A percentile compares a stretch with the other conserved stretches of the same genome.
Evolutionary conservation across 2,113 vertebrate genomes (phyloP).

Genomic region (Fukomys damarensis): DNA sequence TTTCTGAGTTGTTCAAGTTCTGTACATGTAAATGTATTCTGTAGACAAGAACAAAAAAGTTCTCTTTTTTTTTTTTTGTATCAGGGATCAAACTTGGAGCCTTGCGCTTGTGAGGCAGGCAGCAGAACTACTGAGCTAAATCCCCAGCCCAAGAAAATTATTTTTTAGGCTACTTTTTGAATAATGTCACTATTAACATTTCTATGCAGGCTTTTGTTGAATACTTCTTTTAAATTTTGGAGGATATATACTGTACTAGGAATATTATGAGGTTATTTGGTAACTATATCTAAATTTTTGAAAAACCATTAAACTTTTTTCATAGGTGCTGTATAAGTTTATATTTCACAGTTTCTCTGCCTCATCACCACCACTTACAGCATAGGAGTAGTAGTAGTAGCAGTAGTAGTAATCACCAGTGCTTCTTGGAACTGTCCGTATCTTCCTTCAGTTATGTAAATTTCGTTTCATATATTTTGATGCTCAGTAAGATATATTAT

Average conservation of each 20-base stretch:
- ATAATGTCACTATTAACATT: neutral
- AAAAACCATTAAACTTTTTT: conserved; percentile 11
- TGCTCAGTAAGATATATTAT: neutral
- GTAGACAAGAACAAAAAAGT: neutral
- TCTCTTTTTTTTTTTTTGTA: no score
- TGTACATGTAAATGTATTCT: neutral
- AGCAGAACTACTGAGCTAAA: no score
- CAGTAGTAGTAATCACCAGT: neutral
- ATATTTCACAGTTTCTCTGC: neutral
- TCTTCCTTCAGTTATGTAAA: neutral
- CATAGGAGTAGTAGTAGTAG: no score
- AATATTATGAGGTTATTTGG: neutral
- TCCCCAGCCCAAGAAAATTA: no score
- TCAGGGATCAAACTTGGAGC: no score
- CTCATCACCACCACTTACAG: neutral
- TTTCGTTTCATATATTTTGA: conserved; percentile 21
- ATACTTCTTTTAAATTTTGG: conserved; percentile 29
- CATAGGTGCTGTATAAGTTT: neutral
- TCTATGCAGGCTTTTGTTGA: conserved; percentile 38
- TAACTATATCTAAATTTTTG: conserved; percentile 31
- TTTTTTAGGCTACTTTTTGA: neutral
- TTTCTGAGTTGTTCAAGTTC: conserved; percentile 33
- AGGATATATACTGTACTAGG: neutral
- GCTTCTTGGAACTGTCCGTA: neutral
- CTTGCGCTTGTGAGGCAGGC: no score